These are phyloP conservation scores for Polymixis flavicincta DNA, from an alignment of 2,888 invertebrate genomes.

Conservation along the genomic window DNA sequence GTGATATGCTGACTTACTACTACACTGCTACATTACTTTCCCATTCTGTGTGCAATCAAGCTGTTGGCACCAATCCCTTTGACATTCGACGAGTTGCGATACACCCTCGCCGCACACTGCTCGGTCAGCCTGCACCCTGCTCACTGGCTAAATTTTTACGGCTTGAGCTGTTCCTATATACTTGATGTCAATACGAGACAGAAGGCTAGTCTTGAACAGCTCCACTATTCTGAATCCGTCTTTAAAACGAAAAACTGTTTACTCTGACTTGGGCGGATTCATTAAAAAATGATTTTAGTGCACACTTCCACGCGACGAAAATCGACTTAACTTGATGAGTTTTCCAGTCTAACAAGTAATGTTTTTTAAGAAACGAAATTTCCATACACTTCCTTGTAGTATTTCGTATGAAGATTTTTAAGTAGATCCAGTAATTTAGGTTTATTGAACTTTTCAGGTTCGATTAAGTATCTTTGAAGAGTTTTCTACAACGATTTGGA, in stretches of 20 bases:
- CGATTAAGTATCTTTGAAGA: background rate
- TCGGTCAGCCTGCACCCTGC: background rate
- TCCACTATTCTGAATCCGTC: background rate
- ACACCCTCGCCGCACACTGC: background rate
- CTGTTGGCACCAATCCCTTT: background rate
- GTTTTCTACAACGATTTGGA: background rate
- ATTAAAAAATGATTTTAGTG: background rate
- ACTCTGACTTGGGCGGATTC: background rate
- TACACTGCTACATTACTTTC: slow-evolving; percentile 2
- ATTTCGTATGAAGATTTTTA: background rate
- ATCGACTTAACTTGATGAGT: background rate
- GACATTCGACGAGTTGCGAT: background rate
- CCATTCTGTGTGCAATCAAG: background rate
- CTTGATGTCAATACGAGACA: background rate
- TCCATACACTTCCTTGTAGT: background rate
- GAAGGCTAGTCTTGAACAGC: background rate
- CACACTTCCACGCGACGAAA: background rate
- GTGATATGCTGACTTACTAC: slow-evolving; percentile 47
- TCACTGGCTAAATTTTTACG: background rate
- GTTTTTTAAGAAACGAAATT: background rate
- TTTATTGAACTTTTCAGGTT: slow-evolving; percentile 15
- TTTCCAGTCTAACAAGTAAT: background rate
- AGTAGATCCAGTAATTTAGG: slow-evolving; percentile 1
- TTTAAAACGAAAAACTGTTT: background rate
- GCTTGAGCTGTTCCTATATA: background rate